These are phyloP conservation scores for Tauraco erythrolophus DNA, from an alignment of 2,113 vertebrate species.

Conservation along the genomic window DNA sequence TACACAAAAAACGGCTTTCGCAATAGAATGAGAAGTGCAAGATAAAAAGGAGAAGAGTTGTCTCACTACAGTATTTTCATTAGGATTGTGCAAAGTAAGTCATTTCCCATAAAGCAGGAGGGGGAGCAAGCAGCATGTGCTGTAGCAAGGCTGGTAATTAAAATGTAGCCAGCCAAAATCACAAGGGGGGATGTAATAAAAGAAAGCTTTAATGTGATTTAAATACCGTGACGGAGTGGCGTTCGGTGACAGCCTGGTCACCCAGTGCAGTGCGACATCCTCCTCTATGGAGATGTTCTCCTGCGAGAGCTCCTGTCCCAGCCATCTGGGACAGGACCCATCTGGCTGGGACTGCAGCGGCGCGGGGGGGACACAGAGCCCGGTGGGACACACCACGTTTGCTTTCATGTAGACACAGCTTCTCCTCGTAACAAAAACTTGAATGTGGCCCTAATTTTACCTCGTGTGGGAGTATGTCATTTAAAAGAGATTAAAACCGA, in stretches of 20 bases:
- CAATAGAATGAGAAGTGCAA: neutral
- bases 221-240: constrained; percentile 89
- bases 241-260: constrained; percentile 79
- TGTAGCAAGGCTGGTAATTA: constrained; percentile 86
- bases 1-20: neutral
- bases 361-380: constrained; percentile 63
- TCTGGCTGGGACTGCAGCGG: constrained; percentile 80
- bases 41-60: neutral
- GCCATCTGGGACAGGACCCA: constrained; percentile 94
- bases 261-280: constrained; percentile 59
- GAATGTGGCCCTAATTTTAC: neutral
- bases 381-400: constrained; percentile 43
- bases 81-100: neutral
- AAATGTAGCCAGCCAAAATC: constrained; percentile 84
- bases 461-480: neutral
- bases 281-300: constrained; percentile 80
- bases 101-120: constrained; percentile 36
- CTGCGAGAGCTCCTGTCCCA: constrained; percentile 74
- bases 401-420: constrained; percentile 18
- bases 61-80: neutral
- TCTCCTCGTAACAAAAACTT: constrained; percentile 1
- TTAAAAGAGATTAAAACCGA: neutral
- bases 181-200: constrained; percentile 87
- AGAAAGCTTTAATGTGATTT: constrained; percentile 94
- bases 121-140: constrained; percentile 39